Conservation (phyloP, 2,888 invertebrate genomes). For the Gandaritis pyraliata region DNA sequence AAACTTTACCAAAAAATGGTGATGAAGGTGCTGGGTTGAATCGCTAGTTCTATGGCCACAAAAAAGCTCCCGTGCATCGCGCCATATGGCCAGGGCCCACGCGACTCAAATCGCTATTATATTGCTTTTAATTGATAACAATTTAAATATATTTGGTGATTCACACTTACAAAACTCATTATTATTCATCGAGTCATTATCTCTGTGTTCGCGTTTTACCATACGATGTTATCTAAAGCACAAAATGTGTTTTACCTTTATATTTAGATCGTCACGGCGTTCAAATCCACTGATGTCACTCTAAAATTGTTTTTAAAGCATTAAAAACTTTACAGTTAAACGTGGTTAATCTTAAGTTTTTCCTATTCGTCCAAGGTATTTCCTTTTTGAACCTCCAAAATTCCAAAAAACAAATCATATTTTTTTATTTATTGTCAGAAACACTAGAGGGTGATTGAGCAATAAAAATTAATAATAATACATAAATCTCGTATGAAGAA, state of each 20-base stretch:
- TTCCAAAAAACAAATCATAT: too few relatives aligned
- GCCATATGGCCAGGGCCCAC: slow-evolving; percentile 76
- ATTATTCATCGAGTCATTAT: slow-evolving; percentile 84
- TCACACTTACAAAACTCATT: slow-evolving; percentile 82
- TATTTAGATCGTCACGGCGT: slow-evolving; percentile 73
- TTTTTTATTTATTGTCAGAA: too few relatives aligned
- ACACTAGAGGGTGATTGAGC: too few relatives aligned
- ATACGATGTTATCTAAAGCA: slow-evolving; percentile 73
- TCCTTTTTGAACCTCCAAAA: too few relatives aligned
- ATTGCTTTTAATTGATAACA: slow-evolving; percentile 85
- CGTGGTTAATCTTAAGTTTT: neutral
- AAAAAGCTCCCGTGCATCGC: slow-evolving; percentile 64
- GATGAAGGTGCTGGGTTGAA: neutral
- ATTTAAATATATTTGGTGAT: slow-evolving; percentile 85
- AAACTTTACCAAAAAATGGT: too few relatives aligned
- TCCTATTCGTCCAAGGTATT: too few relatives aligned
- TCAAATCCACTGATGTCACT: slow-evolving; percentile 58
- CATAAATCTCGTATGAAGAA: too few relatives aligned
- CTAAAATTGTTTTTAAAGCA: slow-evolving; percentile 29
- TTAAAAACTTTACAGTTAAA: neutral
- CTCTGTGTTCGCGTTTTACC: slow-evolving; percentile 76
- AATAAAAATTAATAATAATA: too few relatives aligned
- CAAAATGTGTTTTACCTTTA: slow-evolving; percentile 79
- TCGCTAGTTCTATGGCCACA: slow-evolving; percentile 54
- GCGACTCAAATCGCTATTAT: slow-evolving; percentile 83